These are phyloP conservation scores for Piaya cayana DNA, from an alignment of 2,113 vertebrate genomes.

Conservation along the genomic window DNA sequence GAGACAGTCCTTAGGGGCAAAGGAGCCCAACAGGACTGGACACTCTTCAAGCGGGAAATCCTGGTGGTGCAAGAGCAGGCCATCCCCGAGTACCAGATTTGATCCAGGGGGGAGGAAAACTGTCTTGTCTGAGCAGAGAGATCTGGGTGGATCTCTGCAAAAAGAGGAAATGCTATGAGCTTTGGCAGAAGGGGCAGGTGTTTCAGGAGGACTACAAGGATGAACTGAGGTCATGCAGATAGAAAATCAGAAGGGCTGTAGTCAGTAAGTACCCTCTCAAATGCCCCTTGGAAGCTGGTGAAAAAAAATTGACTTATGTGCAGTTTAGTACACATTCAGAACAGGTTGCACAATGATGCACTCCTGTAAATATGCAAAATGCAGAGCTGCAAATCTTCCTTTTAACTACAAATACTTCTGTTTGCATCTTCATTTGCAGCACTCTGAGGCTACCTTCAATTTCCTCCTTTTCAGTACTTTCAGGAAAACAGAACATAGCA, in stretches of 20 bases:
- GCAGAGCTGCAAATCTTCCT: constrained; percentile 14
- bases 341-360: neutral
- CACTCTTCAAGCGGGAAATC: no score
- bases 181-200: no score
- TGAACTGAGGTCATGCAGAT: no score
- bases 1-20: no score
- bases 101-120: no score
- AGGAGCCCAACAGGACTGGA: no score
- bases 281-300: neutral
- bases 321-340: neutral
- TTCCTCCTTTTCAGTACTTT: neutral
- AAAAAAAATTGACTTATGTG: neutral
- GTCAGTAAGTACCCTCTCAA: constrained; percentile 23
- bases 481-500: neutral
- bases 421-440: constrained; percentile 36
- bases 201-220: neutral
- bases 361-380: neutral
- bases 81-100: no score
- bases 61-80: no score
- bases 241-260: no score
- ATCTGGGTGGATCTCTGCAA: no score
- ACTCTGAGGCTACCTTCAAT: neutral
- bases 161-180: no score
- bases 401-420: constrained; percentile 41
- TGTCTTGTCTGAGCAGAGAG: no score